A percentile compares a stretch with the other conserved stretches of the same genome.
phyloP scores from a whole-genome alignment of 2,113 vertebrate species.

The Australoheros scitulus region DNA sequence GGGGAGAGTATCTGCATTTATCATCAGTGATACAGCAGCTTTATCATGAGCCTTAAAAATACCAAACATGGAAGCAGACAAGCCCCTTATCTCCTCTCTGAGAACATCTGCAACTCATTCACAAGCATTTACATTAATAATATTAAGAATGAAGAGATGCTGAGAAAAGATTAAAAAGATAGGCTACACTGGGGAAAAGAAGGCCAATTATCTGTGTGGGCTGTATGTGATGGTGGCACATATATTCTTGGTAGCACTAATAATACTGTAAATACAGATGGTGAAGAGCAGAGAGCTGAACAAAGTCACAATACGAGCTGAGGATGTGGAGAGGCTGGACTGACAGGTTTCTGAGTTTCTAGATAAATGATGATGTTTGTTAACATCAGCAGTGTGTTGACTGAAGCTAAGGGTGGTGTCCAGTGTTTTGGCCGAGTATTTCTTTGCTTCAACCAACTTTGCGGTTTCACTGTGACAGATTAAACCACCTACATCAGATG shows the following conservation, averaged over 20 bases:
- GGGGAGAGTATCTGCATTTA: not conserved
- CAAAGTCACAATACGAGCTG: not conserved
- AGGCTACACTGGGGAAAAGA: not conserved
- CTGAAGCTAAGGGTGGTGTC: conserved; percentile 7
- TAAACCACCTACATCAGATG: not conserved
- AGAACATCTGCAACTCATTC: not conserved
- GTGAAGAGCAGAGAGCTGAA: not conserved
- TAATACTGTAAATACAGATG: not conserved
- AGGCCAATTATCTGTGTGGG: not conserved
- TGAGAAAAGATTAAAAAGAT: not conserved
- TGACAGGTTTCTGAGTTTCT: conserved; percentile 17
- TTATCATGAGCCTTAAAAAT: conserved; percentile 16
- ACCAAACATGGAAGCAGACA: conserved; percentile 30
- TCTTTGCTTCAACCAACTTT: not conserved
- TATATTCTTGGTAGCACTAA: not conserved
- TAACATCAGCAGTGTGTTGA: not conserved
- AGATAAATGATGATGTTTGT: not conserved
- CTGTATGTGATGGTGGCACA: not conserved
- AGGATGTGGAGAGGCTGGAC: not conserved
- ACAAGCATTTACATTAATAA: conserved; percentile 10
- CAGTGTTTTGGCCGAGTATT: not conserved
- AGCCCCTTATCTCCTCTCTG: not conserved
- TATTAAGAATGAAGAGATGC: not conserved
- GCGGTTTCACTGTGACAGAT: not conserved
- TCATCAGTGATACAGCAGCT: conserved; percentile 1